Base-by-base conservation (phyloP, 2,888 invertebrate species). In the Euphydryas editha region DNA sequence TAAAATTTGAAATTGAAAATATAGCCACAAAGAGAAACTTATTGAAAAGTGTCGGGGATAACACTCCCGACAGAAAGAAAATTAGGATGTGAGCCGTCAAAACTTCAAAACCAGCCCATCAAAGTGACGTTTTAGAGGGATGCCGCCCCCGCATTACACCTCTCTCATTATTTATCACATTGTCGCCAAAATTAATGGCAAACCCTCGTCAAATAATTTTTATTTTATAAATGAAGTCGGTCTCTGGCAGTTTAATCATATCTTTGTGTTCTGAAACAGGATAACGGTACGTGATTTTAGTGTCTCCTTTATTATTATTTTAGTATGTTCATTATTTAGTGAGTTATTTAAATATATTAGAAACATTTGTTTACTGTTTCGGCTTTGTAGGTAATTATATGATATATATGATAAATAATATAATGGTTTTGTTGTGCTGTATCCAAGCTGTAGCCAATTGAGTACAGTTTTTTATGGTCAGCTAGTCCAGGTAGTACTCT, bases 91-190 rank as follows among this genome's bases (percentile, higher is more conserved):
- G 87, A 86, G 84, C 85, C 81, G 90, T 92, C 91, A 90, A 90
- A 90, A 90, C 89, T 90, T 92, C 92, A 92, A 87, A 88, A 82
- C 81, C 92, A 92, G 88, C 79, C 79, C 83, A 81, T 86, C 87
- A 86, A 80, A 81, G 80, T 78, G 80, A 82, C 83, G 69, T 74
- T 80, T 81, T 78, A 80, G 80, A 81, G 82, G 81, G 82, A 79
- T 78, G 75, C 73, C 84, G 83, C 89, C 91, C 90, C 86, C 88
- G 81, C 83, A 84, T 88, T 86, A 88, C 92, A 91, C 90, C 88
- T 90, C 88, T 80, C 90, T 92, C 85, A 92, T 92, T 92, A 92
- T 90, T 92, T 92, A 92, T 92, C 92, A 92, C 90, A 92, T 91
- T 92, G 92, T 92, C 83, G 86, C 82, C 82, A 75, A 91, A 92